Conservation (phyloP, 2,888 invertebrate genomes). For the Leucania comma region DNA sequence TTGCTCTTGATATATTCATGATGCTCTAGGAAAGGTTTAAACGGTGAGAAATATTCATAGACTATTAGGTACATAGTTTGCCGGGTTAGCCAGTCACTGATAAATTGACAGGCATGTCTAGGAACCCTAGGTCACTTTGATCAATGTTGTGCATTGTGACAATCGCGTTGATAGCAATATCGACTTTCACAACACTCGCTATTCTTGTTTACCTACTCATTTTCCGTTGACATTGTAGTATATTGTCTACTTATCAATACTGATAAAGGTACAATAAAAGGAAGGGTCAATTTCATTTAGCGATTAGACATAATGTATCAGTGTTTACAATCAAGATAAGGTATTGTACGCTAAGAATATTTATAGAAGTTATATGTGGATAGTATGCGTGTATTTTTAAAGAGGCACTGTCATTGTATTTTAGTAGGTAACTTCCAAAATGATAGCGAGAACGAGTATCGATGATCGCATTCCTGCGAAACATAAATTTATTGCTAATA, state of each 20-base stretch:
- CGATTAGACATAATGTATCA: constrained; percentile 33
- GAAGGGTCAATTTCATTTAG: constrained; percentile 35
- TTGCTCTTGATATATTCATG: too few species aligned
- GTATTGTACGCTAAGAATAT: constrained; percentile 8
- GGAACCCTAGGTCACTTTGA: neutral
- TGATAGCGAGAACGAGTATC: too few species aligned
- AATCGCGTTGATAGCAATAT: constrained; percentile 4
- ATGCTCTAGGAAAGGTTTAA: too few species aligned
- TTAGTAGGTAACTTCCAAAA: neutral
- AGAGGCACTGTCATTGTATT: too few species aligned
- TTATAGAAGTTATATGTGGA: neutral
- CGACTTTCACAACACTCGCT: constrained; percentile 10
- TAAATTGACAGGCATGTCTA: neutral
- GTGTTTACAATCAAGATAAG: constrained; percentile 51
- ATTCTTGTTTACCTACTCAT: constrained; percentile 10
- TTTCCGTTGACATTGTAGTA: constrained; percentile 23
- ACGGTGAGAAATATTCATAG: too few species aligned
- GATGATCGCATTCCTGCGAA: too few species aligned
- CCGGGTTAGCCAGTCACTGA: too few species aligned
- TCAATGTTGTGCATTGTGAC: neutral
- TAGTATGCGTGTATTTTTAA: neutral
- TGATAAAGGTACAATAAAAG: constrained; percentile 25
- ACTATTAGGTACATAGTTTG: too few species aligned
- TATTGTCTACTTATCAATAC: constrained; percentile 27
- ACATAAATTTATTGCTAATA: too few species aligned